A percentile compares a stretch with the other conserved stretches of the same genome.
These are phyloP conservation scores for Bryconaethiops microstoma DNA, from an alignment of 2,797 vertebrate species.

Conservation along the genomic window DNA sequence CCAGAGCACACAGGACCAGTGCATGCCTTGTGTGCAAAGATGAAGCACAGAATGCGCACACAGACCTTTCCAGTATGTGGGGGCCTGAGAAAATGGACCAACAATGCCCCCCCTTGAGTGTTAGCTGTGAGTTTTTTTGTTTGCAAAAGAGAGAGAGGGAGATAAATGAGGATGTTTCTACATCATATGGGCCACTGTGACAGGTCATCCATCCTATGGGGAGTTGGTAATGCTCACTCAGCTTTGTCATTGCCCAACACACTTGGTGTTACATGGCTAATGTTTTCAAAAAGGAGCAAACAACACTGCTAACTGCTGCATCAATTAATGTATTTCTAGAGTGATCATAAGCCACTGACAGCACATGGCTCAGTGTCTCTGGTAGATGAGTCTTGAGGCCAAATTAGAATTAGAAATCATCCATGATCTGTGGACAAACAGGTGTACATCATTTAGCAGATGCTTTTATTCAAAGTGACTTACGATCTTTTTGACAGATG, in stretches of 20 bases:
- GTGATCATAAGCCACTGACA: background rate
- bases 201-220: conserved; percentile 82
- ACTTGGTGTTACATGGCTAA: background rate
- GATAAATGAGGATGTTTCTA: conserved; percentile 82
- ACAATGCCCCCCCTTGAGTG: conserved; percentile 41
- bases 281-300: conserved; percentile 65
- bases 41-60: conserved; percentile 4
- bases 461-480: too few relatives aligned
- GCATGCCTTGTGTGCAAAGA: conserved; percentile 17
- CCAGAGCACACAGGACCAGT: background rate
- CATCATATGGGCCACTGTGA: conserved; percentile 75
- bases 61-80: conserved; percentile 45
- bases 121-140: conserved; percentile 49
- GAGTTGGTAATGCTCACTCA: conserved; percentile 76
- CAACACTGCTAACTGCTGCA: background rate
- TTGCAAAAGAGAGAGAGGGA: conserved; percentile 48
- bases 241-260: conserved; percentile 32
- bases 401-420: conserved; percentile 32
- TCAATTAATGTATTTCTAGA: background rate
- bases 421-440: background rate
- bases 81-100: conserved; percentile 62
- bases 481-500: too few relatives aligned
- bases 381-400: background rate
- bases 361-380: background rate
- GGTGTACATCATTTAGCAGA: too few relatives aligned